Evolutionary conservation across 2,797 vertebrate genomes (phyloP).

Genomic region (Ciconia nigra): DNA sequence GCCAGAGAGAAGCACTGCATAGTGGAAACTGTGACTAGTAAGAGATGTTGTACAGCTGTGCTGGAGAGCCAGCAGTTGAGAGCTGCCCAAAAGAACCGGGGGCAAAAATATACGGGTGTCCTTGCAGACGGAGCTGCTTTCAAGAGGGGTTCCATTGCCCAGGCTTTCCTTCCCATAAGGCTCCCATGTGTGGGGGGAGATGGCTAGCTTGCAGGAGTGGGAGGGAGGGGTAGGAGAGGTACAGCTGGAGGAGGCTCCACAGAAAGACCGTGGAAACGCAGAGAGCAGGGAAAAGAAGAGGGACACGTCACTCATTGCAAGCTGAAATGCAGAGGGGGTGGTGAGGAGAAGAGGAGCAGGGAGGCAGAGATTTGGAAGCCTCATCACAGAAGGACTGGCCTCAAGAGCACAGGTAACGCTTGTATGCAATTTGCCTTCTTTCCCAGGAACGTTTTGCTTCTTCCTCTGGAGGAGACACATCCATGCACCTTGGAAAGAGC

Average conservation of each 20-base stretch:
- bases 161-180: slow-evolving; percentile 25
- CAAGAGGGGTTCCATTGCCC: background rate
- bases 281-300: slow-evolving; percentile 31
- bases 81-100: background rate
- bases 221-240: slow-evolving; percentile 54
- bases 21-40: slow-evolving; percentile 55
- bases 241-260: slow-evolving; percentile 51
- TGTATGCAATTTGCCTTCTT: slow-evolving; percentile 23
- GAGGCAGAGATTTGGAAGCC: slow-evolving; percentile 34
- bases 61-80: background rate
- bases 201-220: background rate
- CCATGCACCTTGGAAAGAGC: background rate
- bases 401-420: slow-evolving; percentile 63
- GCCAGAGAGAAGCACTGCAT: slow-evolving; percentile 9
- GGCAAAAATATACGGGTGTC: background rate
- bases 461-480: background rate
- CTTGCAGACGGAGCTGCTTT: background rate
- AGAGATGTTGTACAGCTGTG: background rate
- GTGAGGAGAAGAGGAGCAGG: slow-evolving; percentile 12
- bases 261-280: slow-evolving; percentile 24
- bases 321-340: slow-evolving; percentile 35
- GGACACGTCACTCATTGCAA: slow-evolving; percentile 47
- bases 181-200: slow-evolving; percentile 42
- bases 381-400: slow-evolving; percentile 15
- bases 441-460: background rate